A percentile compares a stretch with the other conserved stretches of the same genome.
phyloP scores from a whole-genome alignment of 2,888 invertebrate genomes.

The Nematopogon swammerdamellus region DNA sequence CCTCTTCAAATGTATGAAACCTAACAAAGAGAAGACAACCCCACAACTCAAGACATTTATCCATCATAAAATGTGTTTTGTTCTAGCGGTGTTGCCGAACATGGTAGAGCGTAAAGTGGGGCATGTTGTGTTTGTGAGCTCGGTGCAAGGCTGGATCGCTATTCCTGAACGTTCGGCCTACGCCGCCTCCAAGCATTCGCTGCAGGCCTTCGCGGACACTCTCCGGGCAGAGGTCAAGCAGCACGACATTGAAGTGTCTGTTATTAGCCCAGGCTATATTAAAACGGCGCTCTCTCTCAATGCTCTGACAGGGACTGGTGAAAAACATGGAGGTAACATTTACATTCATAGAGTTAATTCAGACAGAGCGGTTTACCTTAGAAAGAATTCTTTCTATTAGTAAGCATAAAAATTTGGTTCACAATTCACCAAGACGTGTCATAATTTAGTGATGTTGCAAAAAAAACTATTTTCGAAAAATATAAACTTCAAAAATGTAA shows the following conservation, averaged over 20 bases:
- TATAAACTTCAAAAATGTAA: no score
- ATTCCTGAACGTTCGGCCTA: conserved; percentile 88
- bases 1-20: no score
- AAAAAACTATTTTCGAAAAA: no score
- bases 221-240: conserved; percentile 82
- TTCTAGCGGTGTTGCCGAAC: conserved; percentile 75
- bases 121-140: conserved; percentile 85
- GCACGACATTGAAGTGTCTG: conserved; percentile 77
- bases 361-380: no score
- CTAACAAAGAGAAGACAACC: no score
- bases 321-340: conserved; percentile 66
- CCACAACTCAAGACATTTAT: no score
- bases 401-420: no score
- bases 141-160: conserved; percentile 89
- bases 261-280: conserved; percentile 88
- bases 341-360: no score
- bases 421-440: no score
- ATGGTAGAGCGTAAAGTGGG: conserved; percentile 78
- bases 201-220: conserved; percentile 91
- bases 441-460: no score
- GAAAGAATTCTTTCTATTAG: no score
- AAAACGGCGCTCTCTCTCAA: conserved; percentile 89
- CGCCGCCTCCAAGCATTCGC: conserved; percentile 90
- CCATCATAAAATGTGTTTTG: no score
- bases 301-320: conserved; percentile 82